Base-by-base conservation (phyloP, 1,140 invertebrate species). In the Neodiprion virginianus region DNA sequence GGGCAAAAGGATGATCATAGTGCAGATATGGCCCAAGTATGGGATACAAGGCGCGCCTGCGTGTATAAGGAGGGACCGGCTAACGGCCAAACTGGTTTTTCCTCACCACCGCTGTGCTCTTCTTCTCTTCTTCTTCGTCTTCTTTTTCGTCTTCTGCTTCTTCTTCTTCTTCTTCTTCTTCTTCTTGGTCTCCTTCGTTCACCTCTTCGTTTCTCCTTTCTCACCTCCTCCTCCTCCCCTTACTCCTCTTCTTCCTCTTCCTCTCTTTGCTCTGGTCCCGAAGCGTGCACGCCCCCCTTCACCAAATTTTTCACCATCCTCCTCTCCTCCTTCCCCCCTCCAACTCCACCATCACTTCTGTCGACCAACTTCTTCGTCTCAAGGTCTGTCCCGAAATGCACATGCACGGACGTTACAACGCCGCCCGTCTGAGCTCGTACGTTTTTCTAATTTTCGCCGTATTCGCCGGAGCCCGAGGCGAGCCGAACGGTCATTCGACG, bases 21-120 rank as follows among this genome's bases (percentile, higher is more conserved):
- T 61, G 53, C 53, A 61, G 53, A 61, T 61, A 12, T 78, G 74
- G 70, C 75, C 40, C 72, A 12, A n/a, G 53, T 61, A 11, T n/a
- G 11, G 11, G 11, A 61, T 61, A 40, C 28, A 40, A 40, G 61
- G 66, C 70, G 61, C 70, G 47, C 53, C n/a, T 72, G 72, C 21
- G 75, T 28, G 72, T 17, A 23, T 21, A n/a, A 8, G 48, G 65
- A 53, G 28, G 23, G 72, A 14, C 77, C 77, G 80, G 80, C 81
- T 86, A 85, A 86, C 81, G 82, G 82, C 84, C 81, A 85, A 88
- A 88, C 86, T 83, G 79, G 86, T 88, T 88, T 88, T 82, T 14
- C 53, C 53, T 17, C 84, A 79, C 81, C 72, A 14, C 65, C 73
- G 75, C 78, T 78, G 78, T 82, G 81, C 77, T 72, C 78, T 79